These are phyloP conservation scores for Trichoplusia ni DNA, from an alignment of 1,140 invertebrate genomes.

Conservation along the genomic window DNA sequence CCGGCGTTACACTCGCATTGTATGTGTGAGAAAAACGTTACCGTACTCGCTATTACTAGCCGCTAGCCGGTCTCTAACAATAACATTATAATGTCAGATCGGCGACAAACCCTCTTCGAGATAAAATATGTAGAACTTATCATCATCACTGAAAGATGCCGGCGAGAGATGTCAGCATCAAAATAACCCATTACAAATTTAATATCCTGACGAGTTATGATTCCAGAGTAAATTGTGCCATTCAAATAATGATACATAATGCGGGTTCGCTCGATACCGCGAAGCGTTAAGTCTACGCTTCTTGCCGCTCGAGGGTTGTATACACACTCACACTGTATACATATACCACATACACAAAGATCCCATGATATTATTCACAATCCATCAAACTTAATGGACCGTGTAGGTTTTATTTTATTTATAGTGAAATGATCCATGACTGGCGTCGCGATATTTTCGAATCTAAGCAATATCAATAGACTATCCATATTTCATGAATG, in stretches of 20 bases:
- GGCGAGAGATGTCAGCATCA: conserved; percentile 47
- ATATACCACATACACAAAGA: not conserved
- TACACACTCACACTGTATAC: not conserved
- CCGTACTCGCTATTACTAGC: no score
- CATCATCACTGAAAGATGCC: conserved; percentile 26
- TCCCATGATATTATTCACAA: not conserved
- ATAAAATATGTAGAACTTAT: conserved; percentile 14
- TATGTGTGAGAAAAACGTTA: conserved; percentile 10
- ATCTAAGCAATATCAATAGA: not conserved
- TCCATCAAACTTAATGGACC: not conserved
- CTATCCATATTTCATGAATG: conserved; percentile 18
- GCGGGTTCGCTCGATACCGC: conserved; percentile 59
- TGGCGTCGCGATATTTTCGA: not conserved
- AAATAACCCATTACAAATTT: conserved; percentile 67
- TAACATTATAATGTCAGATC: not conserved
- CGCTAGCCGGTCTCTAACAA: not conserved
- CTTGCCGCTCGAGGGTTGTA: conserved; percentile 9
- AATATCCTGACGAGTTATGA: conserved; percentile 61
- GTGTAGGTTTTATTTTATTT: conserved; percentile 9
- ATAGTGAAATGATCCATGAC: not conserved
- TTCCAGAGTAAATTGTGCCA: conserved; percentile 68
- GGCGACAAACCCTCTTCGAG: not conserved
- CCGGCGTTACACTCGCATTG: conserved; percentile 8
- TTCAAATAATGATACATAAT: conserved; percentile 78
- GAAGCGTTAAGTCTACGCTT: conserved; percentile 30